Percentiles rank a stretch among this genome's conserved stretches.
Evolutionary conservation across 2,113 vertebrate genomes (phyloP).

Genomic region (Cheirogaleus medius): DNA sequence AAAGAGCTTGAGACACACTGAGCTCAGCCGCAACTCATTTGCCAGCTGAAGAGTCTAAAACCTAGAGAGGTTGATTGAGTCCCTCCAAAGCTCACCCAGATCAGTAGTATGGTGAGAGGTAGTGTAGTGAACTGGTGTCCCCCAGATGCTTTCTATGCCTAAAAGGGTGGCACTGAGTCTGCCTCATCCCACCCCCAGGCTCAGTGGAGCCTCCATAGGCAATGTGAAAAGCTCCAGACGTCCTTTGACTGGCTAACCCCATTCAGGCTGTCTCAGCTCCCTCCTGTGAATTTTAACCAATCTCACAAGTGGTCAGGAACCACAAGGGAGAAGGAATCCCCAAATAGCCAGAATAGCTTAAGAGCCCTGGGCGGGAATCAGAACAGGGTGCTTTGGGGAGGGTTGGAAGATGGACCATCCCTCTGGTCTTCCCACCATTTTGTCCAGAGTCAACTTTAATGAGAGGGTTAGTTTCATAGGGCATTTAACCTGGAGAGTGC

Average conservation of each 20-base stretch:
- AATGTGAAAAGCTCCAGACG: not conserved
- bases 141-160: not conserved
- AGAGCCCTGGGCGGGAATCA: not conserved
- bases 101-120: not conserved
- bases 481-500: not conserved
- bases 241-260: not conserved
- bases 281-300: not conserved
- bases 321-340: not conserved
- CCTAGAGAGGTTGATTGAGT: not conserved
- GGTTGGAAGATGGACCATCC: not conserved
- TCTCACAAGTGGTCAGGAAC: not conserved
- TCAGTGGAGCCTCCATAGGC: not conserved
- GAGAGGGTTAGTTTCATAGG: not conserved
- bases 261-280: not conserved
- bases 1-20: not conserved
- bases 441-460: not conserved
- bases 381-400: not conserved
- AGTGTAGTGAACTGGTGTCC: not conserved
- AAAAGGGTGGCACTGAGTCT: not conserved
- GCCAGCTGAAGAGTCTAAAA: not conserved
- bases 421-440: not conserved
- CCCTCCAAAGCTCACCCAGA: not conserved
- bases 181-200: not conserved
- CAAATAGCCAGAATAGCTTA: not conserved
- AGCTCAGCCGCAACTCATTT: not conserved